Percentiles rank a stretch among this genome's conserved stretches.
phyloP scores from a whole-genome alignment of 1,140 invertebrate genomes.

The Zaprionus capensis region DNA sequence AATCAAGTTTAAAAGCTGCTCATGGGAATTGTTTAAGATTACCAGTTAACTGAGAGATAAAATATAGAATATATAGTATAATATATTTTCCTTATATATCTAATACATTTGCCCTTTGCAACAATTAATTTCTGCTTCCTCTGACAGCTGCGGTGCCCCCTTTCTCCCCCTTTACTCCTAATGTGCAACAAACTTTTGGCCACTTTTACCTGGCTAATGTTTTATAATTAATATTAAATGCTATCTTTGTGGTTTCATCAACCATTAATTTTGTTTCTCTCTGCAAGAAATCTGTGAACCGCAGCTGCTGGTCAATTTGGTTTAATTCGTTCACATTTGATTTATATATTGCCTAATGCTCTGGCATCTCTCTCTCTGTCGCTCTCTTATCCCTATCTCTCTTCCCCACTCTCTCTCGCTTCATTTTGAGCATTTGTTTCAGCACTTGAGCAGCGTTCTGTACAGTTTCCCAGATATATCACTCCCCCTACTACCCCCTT shows the following conservation, averaged over 20 bases:
- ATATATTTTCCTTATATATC: not conserved
- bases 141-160: not conserved
- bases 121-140: not conserved
- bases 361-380: constrained; percentile 4
- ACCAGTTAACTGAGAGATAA: not conserved
- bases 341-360: constrained; percentile 65
- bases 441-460: constrained; percentile 33
- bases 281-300: constrained; percentile 35
- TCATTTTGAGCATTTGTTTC: constrained; percentile 33
- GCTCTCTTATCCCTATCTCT: constrained; percentile 62
- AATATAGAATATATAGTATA: not conserved
- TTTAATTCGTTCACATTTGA: constrained; percentile 49
- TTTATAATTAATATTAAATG: constrained; percentile 35
- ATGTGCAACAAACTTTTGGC: not conserved
- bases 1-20: not conserved
- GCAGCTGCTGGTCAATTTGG: constrained; percentile 67
- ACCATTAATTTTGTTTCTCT: constrained; percentile 42
- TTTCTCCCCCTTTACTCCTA: not conserved
- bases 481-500: constrained; percentile 5
- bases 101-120: not conserved
- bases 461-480: constrained; percentile 48
- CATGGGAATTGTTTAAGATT: not conserved
- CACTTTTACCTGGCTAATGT: constrained; percentile 13
- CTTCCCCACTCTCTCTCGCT: not conserved
- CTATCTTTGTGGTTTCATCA: constrained; percentile 30